Percentiles rank a stretch among this genome's conserved stretches.
Conservation (phyloP, 2,113 vertebrate genomes). For the Salminus brasiliensis region DNA sequence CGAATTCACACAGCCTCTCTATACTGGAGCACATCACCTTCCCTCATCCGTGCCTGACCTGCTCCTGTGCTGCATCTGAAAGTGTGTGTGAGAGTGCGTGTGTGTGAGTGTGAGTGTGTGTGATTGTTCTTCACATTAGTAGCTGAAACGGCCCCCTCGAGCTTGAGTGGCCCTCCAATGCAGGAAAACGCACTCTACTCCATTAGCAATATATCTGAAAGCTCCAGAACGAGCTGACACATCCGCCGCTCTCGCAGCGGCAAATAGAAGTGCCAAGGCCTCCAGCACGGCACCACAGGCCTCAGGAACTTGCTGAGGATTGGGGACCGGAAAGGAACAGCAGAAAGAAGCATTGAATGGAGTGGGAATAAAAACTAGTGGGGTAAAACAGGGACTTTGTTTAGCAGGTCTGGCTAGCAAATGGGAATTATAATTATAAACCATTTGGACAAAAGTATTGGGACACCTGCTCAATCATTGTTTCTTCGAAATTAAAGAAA, state of each 20-base stretch:
- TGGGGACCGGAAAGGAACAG: too few species aligned
- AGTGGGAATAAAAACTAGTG: too few species aligned
- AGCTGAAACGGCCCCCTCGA: background rate
- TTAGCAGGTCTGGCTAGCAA: too few species aligned
- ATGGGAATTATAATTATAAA: too few species aligned
- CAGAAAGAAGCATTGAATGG: too few species aligned
- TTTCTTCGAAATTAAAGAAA: too few species aligned
- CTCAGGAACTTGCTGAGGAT: too few species aligned
- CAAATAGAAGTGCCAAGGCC: background rate
- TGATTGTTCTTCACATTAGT: background rate
- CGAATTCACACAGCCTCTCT: background rate
- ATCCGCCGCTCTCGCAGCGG: background rate
- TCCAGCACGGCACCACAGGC: background rate
- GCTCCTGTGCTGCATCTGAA: background rate
- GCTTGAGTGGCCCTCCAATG: background rate
- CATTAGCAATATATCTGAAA: background rate
- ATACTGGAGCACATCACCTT: background rate
- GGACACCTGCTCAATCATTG: too few species aligned
- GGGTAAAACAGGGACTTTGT: too few species aligned
- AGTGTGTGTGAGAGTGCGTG: background rate
- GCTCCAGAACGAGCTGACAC: conserved; percentile 6
- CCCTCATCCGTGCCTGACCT: background rate
- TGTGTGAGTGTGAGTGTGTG: background rate
- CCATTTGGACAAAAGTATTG: too few species aligned
- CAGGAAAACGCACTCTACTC: background rate